Base-by-base conservation (phyloP, 1,140 invertebrate genomes). In the Drosophila oshimai region DNA sequence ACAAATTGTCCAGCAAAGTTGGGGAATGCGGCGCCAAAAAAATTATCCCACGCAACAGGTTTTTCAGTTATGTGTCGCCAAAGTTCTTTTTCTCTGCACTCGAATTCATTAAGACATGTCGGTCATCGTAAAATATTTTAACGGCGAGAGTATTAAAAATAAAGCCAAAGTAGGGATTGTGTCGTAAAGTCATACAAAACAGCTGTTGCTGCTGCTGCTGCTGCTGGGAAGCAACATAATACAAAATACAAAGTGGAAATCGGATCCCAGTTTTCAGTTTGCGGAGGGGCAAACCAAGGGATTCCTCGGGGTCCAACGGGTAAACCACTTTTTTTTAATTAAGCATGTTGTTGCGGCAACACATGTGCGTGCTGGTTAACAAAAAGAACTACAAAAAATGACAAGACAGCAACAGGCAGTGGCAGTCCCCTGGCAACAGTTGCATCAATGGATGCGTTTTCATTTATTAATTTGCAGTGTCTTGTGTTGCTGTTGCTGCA, bases 401-500 rank as follows among this genome's bases (percentile, higher is more conserved):
- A 10, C 1, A 18, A 29, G 26, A 3, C 45, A 44, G 20, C 15
- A 55, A 57, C 42, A 70, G 34, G 62, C 64, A 44, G 34, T n/a
- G 26, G 37, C 46, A 31, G 17, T 42, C 18, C 26, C 54, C 33
- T 42, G 31, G 41, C 68, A 42, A 37, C 74, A 61, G 53, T 75
- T 80, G 75, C 80, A 80, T 86, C 71, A 84, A 80, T 84, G 80
- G 78, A 86, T 86, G 80, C 80, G 71, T 86, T 84, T 80, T 60
- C 61, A 80, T 84, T 87, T 84, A 76, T 84, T 84, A 79, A 86
- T 86, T 84, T 84, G 62, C 74, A 46, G 26, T 62, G 70, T 39
- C 71, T 70, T 75, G 73, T 80, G 70, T 36, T 62, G 71, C 39
- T 55, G 55, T 34, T 53, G 57, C 12, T 31, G 41, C 17, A 13